These are phyloP conservation scores for Hipposideros armiger DNA, from an alignment of 2,113 vertebrate genomes.

Conservation along the genomic window DNA sequence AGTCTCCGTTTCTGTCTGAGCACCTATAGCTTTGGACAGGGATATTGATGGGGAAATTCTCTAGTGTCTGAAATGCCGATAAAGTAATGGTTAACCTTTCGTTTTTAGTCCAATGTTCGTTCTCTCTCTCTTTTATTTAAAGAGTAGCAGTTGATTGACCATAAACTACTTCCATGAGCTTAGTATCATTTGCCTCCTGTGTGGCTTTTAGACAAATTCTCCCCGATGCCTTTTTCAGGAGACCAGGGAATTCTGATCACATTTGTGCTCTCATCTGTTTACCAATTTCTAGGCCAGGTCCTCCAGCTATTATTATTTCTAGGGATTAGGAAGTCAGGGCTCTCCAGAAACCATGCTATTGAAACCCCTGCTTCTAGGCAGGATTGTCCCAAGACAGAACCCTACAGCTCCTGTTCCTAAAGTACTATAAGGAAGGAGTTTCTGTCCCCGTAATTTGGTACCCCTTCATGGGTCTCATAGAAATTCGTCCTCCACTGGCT, in stretches of 20 bases:
- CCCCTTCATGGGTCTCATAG: background rate
- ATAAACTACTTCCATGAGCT: background rate
- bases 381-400: background rate
- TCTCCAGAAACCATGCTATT: background rate
- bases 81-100: background rate
- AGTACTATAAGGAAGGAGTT: background rate
- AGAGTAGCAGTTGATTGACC: background rate
- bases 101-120: conserved; percentile 18
- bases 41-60: background rate
- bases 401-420: background rate
- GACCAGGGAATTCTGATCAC: background rate
- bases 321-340: background rate
- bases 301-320: background rate
- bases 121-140: conserved; percentile 11
- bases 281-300: background rate
- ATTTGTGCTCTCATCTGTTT: background rate
- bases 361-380: conserved; percentile 17
- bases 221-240: background rate
- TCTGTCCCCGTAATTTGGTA: background rate
- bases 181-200: background rate
- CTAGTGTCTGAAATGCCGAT: conserved; percentile 19
- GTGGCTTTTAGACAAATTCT: background rate
- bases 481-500: background rate
- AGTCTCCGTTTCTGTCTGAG: background rate
- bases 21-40: background rate